Evolutionary conservation across 1,140 invertebrate species (phyloP), one percentile per base, ranked within the genome.

Genomic region (Drosophila kikkawai): DNA sequence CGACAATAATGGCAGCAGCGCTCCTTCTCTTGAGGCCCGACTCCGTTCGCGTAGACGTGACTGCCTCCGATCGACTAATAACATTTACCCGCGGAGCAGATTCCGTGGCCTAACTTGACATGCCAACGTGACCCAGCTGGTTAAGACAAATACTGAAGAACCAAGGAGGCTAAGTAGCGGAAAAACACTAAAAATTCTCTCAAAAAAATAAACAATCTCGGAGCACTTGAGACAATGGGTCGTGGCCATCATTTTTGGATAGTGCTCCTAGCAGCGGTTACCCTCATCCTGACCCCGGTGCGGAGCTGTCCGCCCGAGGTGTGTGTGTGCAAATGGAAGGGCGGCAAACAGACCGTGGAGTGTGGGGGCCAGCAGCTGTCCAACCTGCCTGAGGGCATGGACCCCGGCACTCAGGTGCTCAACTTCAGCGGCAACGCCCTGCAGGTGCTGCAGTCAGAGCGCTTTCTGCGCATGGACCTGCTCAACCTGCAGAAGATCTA

Each of bases 291-390:
- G 1, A 17, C 7, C 53, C 53, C 53, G 19, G 53, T n/a, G 53
- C 36, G 13, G 8, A 26, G 94, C 17, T 98, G 97, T 91, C 97
- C 97, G 1, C 87, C 93, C 2, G 94, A 95, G 44, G 93, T 94
- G 36, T 98, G 97, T 92, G 94, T 95, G 12, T 98, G 97, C 93
- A 98, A 97, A 85, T 98, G 97, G 97, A 98, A 98, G 92, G 95
- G 96, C 84, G 97, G 97, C 3, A 98, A 98, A 91, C 96, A 97
- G 85, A 97, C 96, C 67, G 97, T 98, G 4, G 97, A 98, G 91
- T 98, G 97, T 93, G 94, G 95, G 12, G 95, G 96, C 48, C 95
- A 96, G 91, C 95, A 95, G 37, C 93, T 97, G n/a, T 95, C 95
- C 42, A 94, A 95, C 7, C 95, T 97, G 45, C 98, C 98, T 1